Percentiles rank a stretch among this genome's conserved stretches.
Evolutionary conservation across 2,888 invertebrate genomes (phyloP).

Genomic region (Clepsis dumicolana): DNA sequence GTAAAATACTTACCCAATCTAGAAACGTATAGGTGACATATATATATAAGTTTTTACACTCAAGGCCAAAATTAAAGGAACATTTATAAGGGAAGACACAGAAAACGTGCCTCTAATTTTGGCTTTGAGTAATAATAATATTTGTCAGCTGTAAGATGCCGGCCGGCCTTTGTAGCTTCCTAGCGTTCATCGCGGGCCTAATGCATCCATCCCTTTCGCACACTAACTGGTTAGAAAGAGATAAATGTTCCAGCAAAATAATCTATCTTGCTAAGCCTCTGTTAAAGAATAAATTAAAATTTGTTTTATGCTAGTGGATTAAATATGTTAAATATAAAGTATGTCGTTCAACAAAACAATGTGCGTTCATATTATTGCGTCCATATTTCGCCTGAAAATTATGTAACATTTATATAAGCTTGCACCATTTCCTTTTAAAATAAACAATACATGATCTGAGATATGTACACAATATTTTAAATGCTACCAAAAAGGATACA

Average conservation of each 20-base stretch:
- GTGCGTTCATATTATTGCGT: slow-evolving; percentile 21
- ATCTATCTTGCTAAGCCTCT: not conserved
- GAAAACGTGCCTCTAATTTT: too few relatives aligned
- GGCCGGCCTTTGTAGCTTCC: not conserved
- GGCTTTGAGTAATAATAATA: too few relatives aligned
- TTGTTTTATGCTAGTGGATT: not conserved
- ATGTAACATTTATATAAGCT: slow-evolving; percentile 2
- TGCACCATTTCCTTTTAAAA: not conserved
- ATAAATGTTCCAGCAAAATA: not conserved
- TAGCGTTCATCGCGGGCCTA: not conserved
- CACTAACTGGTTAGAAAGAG: not conserved
- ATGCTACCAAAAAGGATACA: not conserved
- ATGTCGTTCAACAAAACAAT: slow-evolving; percentile 2
- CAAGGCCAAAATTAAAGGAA: too few relatives aligned
- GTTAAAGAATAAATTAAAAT: not conserved
- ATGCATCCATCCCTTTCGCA: not conserved
- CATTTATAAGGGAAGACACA: too few relatives aligned
- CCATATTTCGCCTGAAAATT: not conserved
- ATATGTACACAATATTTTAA: slow-evolving; percentile 5
- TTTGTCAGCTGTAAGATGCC: not conserved
- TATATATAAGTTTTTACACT: too few relatives aligned
- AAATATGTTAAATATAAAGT: slow-evolving; percentile 4
- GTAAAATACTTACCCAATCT: not conserved
- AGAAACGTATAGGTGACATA: not conserved
- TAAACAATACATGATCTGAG: not conserved